A percentile compares a stretch with the other conserved stretches of the same genome.
These are phyloP conservation scores for Chymomyza amoena DNA, from an alignment of 2,888 invertebrate genomes.

Conservation along the genomic window DNA sequence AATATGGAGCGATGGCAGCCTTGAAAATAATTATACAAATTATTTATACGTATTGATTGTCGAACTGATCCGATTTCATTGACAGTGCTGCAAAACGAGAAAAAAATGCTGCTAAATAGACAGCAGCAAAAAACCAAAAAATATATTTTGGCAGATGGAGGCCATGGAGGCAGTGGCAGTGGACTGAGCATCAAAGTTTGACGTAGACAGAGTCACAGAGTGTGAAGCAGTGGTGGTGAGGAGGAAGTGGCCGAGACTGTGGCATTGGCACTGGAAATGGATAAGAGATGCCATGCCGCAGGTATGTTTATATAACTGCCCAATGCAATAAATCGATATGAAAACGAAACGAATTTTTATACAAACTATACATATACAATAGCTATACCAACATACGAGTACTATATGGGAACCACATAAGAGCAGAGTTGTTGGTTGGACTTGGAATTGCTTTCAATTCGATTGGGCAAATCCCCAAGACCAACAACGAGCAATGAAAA, in stretches of 20 bases:
- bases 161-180: not conserved
- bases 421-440: not conserved
- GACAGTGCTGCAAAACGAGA: not conserved
- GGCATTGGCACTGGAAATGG: not conserved
- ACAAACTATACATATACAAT: not conserved
- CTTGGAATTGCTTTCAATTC: not conserved
- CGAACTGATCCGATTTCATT: not conserved
- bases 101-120: not conserved
- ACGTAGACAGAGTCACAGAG: not conserved
- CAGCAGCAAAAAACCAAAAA: not conserved
- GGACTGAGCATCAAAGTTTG: not conserved
- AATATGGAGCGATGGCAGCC: not conserved
- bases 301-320: not conserved
- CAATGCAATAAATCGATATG: not conserved
- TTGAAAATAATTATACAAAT: not conserved
- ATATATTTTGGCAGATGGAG: not conserved
- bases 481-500: slow-evolving; percentile 33
- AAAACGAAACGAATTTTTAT: not conserved
- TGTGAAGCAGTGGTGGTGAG: not conserved
- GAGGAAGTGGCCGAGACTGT: not conserved
- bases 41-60: not conserved
- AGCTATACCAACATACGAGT: not conserved
- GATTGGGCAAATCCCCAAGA: slow-evolving; percentile 29
- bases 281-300: not conserved
- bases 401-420: not conserved